These are phyloP conservation scores for Drosophila pseudotakahashii DNA, from an alignment of 2,888 invertebrate genomes.

Conservation along the genomic window DNA sequence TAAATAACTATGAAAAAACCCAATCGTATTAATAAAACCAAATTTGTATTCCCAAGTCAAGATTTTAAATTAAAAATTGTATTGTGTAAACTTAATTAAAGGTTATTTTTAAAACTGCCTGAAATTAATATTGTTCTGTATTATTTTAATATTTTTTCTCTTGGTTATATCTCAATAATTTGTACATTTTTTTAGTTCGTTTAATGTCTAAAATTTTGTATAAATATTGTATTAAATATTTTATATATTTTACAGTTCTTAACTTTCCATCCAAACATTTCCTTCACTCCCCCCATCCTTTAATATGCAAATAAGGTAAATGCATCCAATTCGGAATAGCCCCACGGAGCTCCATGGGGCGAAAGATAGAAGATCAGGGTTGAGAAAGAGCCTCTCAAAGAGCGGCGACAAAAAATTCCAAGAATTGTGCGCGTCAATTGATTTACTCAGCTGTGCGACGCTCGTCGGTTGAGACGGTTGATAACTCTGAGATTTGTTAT, in stretches of 20 bases:
- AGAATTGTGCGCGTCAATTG: constrained; percentile 84
- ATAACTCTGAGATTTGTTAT: constrained; percentile 79
- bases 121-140: too few species aligned
- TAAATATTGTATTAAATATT: too few species aligned
- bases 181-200: too few species aligned
- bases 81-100: neutral
- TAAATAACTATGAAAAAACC: neutral
- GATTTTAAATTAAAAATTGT: too few species aligned
- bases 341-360: constrained; percentile 12
- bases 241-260: too few species aligned
- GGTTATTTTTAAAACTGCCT: too few species aligned
- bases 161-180: too few species aligned
- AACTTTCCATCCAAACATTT: neutral
- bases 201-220: too few species aligned
- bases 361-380: constrained; percentile 16
- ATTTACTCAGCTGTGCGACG: constrained; percentile 84
- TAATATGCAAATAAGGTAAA: constrained; percentile 30
- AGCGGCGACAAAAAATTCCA: constrained; percentile 75
- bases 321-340: constrained; percentile 28
- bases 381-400: constrained; percentile 18
- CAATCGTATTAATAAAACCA: too few species aligned
- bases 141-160: too few species aligned
- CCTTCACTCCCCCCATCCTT: constrained; percentile 5
- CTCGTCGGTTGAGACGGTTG: constrained; percentile 55
- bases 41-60: too few species aligned